Percentiles rank a stretch among this genome's conserved stretches.
These are phyloP conservation scores for Pao palembangensis DNA, from an alignment of 2,113 vertebrate species.

Conservation along the genomic window DNA sequence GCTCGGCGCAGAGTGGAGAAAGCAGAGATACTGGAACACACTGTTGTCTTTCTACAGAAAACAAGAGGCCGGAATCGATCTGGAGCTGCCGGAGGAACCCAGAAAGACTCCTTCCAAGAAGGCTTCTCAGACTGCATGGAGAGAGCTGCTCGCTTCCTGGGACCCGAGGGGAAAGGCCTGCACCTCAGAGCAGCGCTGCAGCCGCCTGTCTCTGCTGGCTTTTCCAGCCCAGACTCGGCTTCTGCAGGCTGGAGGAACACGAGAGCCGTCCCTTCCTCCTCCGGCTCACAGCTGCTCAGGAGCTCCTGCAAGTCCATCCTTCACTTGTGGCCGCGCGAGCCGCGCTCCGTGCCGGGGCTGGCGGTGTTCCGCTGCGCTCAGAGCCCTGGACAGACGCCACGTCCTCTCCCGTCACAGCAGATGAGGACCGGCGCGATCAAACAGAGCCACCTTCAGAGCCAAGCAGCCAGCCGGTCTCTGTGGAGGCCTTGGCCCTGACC, in stretches of 20 bases:
- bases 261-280: neutral
- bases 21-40: conserved; percentile 82
- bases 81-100: conserved; percentile 1
- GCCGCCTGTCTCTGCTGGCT: conserved; percentile 5
- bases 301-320: conserved; percentile 19
- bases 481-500: conserved; percentile 55
- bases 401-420: neutral
- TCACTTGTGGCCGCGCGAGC: neutral
- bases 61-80: neutral
- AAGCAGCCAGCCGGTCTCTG: conserved; percentile 3
- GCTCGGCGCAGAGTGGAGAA: conserved; percentile 80
- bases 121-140: conserved; percentile 69
- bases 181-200: conserved; percentile 35
- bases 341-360: neutral
- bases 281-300: conserved; percentile 9
- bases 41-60: conserved; percentile 67
- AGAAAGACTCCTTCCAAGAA: conserved; percentile 46
- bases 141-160: conserved; percentile 60
- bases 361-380: neutral
- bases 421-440: neutral
- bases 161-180: conserved; percentile 38
- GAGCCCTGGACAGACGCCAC: neutral
- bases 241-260: neutral
- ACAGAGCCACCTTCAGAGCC: conserved; percentile 15
- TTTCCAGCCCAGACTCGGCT: conserved; percentile 1